Conservation (phyloP, 1,140 invertebrate genomes). For the Drosophila navojoa region DNA sequence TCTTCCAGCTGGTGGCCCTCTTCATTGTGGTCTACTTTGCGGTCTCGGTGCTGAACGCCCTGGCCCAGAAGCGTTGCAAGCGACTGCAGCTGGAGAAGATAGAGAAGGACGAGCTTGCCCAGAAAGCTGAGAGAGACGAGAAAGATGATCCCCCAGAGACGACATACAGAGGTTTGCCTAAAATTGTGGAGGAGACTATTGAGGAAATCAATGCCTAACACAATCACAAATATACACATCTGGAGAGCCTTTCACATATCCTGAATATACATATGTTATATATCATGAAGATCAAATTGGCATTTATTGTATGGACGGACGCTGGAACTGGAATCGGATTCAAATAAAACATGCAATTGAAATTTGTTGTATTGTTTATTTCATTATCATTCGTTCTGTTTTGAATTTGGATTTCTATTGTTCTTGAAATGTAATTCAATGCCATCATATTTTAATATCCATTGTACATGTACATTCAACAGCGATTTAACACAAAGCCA, state of each 20-base stretch:
- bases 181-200: neutral
- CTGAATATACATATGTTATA: too few species aligned
- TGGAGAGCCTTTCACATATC: neutral
- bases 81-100: constrained; percentile 85
- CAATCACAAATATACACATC: neutral
- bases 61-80: constrained; percentile 97
- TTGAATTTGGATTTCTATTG: constrained; percentile 60
- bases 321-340: neutral
- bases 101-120: neutral
- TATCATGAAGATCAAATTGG: neutral
- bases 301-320: neutral
- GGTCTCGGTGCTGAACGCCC: constrained; percentile 96
- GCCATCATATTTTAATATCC: constrained; percentile 69
- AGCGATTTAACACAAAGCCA: constrained; percentile 84
- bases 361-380: constrained; percentile 80
- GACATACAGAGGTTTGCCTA: neutral
- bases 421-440: constrained; percentile 52
- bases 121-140: neutral
- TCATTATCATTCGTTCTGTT: constrained; percentile 71
- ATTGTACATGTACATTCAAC: constrained; percentile 84
- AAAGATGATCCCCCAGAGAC: too few species aligned
- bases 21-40: constrained; percentile 97
- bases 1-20: constrained; percentile 96
- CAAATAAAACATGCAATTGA: constrained; percentile 19
- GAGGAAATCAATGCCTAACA: neutral